These are phyloP conservation scores for Gyrodactylus salaris DNA, from an alignment of 1,140 invertebrate species.

Conservation along the genomic window DNA sequence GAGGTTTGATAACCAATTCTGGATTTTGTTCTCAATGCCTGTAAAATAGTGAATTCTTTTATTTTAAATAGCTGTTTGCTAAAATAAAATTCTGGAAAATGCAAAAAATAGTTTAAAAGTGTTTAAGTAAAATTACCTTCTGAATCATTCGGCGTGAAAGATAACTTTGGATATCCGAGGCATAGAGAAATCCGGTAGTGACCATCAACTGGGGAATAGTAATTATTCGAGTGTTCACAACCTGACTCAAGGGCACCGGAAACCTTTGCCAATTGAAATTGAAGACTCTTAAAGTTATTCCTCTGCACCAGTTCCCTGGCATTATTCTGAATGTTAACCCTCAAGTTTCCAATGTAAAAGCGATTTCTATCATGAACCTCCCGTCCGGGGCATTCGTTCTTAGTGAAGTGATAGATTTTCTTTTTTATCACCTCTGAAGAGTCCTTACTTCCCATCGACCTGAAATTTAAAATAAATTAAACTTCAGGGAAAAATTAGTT, in stretches of 20 bases:
- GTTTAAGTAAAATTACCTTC: too few species aligned
- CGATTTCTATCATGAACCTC: background rate
- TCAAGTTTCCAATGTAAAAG: background rate
- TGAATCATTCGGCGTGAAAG: background rate
- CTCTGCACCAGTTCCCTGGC: background rate
- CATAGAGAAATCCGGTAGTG: background rate
- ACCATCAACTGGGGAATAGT: background rate
- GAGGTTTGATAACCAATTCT: too few species aligned
- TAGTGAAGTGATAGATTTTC: background rate
- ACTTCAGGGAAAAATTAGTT: too few species aligned
- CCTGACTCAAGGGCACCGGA: background rate
- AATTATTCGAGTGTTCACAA: background rate
- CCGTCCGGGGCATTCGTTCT: background rate
- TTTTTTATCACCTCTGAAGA: background rate
- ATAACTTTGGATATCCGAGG: background rate
- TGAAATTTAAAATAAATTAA: too few species aligned
- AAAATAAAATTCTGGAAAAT: too few species aligned
- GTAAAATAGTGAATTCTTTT: too few species aligned
- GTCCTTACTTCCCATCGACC: too few species aligned
- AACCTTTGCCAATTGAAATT: background rate
- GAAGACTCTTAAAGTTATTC: background rate
- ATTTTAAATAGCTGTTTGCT: too few species aligned
- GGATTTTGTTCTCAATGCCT: too few species aligned
- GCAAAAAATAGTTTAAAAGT: too few species aligned
- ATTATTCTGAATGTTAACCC: background rate